A percentile compares a stretch with the other conserved stretches of the same genome.
Conservation (phyloP, 1,140 invertebrate genomes). For the Mesaphorura yosii region DNA sequence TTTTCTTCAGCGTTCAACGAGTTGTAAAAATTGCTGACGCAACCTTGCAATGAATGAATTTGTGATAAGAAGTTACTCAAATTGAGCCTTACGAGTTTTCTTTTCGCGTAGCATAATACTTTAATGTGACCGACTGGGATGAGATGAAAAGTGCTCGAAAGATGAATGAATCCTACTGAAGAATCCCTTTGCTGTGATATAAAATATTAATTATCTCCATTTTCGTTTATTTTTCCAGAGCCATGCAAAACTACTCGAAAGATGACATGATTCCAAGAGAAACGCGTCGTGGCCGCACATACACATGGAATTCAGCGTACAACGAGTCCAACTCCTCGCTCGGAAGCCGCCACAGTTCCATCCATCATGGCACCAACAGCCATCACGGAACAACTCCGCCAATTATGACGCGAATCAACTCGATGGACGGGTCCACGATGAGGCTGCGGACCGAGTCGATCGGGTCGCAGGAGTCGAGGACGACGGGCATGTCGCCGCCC, state of each 20-base stretch:
- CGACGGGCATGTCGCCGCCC: slow-evolving; percentile 17
- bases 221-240: slow-evolving; percentile 10
- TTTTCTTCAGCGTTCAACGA: too few relatives aligned
- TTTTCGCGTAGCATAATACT: too few relatives aligned
- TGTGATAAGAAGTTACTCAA: too few relatives aligned
- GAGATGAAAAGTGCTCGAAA: too few relatives aligned
- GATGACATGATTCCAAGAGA: slow-evolving; percentile 38
- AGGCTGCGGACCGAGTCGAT: slow-evolving; percentile 21
- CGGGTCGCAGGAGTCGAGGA: slow-evolving; percentile 4
- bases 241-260: slow-evolving; percentile 31
- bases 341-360: too few relatives aligned
- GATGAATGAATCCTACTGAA: too few relatives aligned
- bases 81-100: too few relatives aligned
- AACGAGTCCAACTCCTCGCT: slow-evolving; percentile 39
- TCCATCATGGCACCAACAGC: slow-evolving; percentile 13
- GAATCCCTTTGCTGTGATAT: too few relatives aligned
- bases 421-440: slow-evolving; percentile 14
- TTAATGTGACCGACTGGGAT: too few relatives aligned
- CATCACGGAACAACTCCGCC: slow-evolving; percentile 31
- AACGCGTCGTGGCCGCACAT: slow-evolving; percentile 66
- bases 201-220: slow-evolving; percentile 2
- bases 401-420: slow-evolving; percentile 15
- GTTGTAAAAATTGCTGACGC: too few relatives aligned
- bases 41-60: too few relatives aligned
- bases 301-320: slow-evolving; percentile 46